Percentiles rank a stretch among this genome's conserved stretches.
Evolutionary conservation across 2,113 vertebrate species (phyloP).

Genomic region (Psettodes erumei): DNA sequence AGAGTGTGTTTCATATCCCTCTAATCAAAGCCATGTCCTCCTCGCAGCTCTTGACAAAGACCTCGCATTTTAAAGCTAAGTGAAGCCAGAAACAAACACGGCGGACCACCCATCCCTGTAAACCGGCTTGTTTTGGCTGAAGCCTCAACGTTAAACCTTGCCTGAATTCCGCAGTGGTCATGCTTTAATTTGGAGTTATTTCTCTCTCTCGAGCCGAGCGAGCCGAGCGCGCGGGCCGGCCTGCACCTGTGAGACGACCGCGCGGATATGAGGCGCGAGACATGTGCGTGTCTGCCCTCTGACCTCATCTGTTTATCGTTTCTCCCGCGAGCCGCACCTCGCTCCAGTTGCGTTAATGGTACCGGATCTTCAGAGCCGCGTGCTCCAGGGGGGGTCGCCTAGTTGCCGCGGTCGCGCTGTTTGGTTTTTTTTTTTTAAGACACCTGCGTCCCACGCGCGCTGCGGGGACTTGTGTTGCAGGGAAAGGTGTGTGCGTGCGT

Average conservation of each 20-base stretch:
- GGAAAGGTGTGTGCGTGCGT: conserved; percentile 28
- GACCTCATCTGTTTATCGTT: conserved; percentile 84
- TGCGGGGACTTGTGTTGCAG: conserved; percentile 49
- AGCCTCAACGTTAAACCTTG: conserved; percentile 67
- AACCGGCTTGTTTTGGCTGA: conserved; percentile 74
- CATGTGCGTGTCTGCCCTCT: conserved; percentile 75
- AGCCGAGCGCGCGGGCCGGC: conserved; percentile 32
- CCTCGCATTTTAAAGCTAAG: conserved; percentile 70
- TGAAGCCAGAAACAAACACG: conserved; percentile 80
- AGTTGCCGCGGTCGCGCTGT: conserved; percentile 41
- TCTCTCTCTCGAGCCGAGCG: conserved; percentile 36
- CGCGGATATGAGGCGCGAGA: conserved; percentile 74
- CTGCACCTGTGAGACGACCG: conserved; percentile 83
- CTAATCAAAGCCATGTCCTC: conserved; percentile 80
- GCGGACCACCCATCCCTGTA: conserved; percentile 81
- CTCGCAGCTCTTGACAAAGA: conserved; percentile 72
- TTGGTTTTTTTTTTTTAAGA: no score
- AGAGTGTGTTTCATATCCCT: conserved; percentile 74
- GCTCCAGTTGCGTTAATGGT: conserved; percentile 79
- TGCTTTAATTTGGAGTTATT: conserved; percentile 75
- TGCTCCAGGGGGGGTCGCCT: conserved; percentile 25
- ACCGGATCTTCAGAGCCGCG: conserved; percentile 13
- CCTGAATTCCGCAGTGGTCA: conserved; percentile 76
- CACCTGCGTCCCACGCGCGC: conserved; percentile 80
- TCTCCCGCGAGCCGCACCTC: conserved; percentile 73